Base-by-base conservation (phyloP, 1,140 invertebrate species). In the Aphaenogaster rudis region DNA sequence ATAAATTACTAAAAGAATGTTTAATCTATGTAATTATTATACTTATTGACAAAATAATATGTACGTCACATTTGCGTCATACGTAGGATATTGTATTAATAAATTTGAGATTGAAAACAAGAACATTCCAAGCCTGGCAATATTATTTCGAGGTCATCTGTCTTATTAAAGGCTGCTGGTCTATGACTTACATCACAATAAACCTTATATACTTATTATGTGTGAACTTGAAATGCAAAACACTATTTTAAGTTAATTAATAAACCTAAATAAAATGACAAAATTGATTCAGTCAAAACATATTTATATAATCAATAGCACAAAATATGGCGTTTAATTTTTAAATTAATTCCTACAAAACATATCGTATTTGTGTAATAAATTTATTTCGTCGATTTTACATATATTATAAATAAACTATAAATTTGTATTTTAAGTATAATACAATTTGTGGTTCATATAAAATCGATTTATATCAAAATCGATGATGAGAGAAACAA, bases 101-200 rank as follows among this genome's bases (percentile, higher is more conserved):
- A 21, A 66, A 67, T 54, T 80, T 42, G 21, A 71, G 5, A 59
- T 45, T 59, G 66, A 71, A 45, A 57, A 21, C 15, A 28, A 13
- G 3, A 9, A 15, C 50, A 7, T 78, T 45, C 3, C 7, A 42
- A 28, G 17, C 5, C 36, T 45, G 3, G 2, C 4, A 54, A 45
- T 69, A 69, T 76, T 71, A 45, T 88, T 82, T 87, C 61, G 50
- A 78, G 57, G 80, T 28, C 45, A 17, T 45, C 13, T 1, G 63
- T 45, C 59, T 28, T 11, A 54, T 28, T 59, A 57, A 90, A 89
- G 71, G 2, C 21, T 6, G 2, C 21, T 6, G 42, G 39, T 36
- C 50, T 45, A 21, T 28, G 48, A 3, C 71, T 89, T 82, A 87
- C 71, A 89, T 90, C 84, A 66, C 42, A 36, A 42, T 11, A 72